Base-by-base conservation (phyloP, 2,797 vertebrate species). In the Sebastes trivittatus region DNA sequence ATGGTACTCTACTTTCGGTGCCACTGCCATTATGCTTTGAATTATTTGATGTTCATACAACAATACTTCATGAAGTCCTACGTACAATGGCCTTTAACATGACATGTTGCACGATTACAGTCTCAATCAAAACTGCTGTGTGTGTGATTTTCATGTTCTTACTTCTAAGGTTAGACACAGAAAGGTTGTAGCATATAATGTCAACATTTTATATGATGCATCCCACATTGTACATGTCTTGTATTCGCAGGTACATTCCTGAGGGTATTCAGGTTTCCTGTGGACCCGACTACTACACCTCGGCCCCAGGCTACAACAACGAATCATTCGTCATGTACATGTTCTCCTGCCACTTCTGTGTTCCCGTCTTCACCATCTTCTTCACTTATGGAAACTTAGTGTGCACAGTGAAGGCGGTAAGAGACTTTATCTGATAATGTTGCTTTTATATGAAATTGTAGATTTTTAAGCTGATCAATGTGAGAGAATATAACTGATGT, bases 361-460 rank as follows among this genome's bases (percentile, higher is more conserved):
- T 92, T 73, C 96, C 95, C 0, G 94, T 96, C 1, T 6, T 81
- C 36, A 5, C 89, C 70, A 96, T 96, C 22, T 94, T 95, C 90
- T 96, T 96, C 88, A 95, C 94, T 49, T 96, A 96, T 1, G 95
- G 95, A 32, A 88, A 85, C 55, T 93, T 96, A 18, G 56, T 72
- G 94, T 96, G 2, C 92, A 96, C 95, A 89, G 95, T 96, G 72
- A 94, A 95, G 84, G 96, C 96, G 84, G 96, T 97, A 89, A 93
- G 91, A 58, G 55, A 27, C 55, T 58, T 27, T 16, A 27, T 58
- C 55, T 14, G 6, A 25, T 27, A 2, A 58, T 6, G 13, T 58
- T 27, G 42, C 42, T 58, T 58, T 25, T 25, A 58, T 27, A 58
- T 25, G 42, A 46, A 16, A 46, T 46, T 78, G 23, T 14, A 13